A percentile compares a stretch with the other conserved stretches of the same genome.
phyloP scores from a whole-genome alignment of 2,113 vertebrate genomes.

The Eurystomus gularis region DNA sequence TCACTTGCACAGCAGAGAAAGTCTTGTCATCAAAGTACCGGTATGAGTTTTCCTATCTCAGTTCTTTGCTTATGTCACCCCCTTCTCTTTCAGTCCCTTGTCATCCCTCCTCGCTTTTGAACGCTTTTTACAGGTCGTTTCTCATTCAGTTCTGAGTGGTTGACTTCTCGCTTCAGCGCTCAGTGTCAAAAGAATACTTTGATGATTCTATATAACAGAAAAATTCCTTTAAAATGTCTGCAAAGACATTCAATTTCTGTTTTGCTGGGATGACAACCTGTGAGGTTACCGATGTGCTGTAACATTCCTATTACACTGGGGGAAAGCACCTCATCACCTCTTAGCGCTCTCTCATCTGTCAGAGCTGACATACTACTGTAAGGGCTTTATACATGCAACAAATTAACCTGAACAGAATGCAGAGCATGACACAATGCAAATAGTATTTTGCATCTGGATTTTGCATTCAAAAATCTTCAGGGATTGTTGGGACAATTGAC shows the following conservation, averaged over 20 bases:
- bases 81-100: background rate
- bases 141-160: background rate
- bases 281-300: background rate
- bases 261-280: background rate
- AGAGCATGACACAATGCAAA: background rate
- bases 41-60: background rate
- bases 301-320: background rate
- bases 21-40: fast-evolving
- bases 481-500: background rate
- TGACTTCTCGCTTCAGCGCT: background rate
- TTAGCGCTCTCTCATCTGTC: background rate
- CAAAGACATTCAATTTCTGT: background rate
- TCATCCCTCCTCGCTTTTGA: background rate
- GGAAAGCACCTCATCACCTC: background rate
- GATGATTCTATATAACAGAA: background rate
- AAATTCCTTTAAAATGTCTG: background rate
- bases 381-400: background rate
- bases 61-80: background rate
- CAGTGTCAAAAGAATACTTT: background rate
- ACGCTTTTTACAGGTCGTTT: background rate
- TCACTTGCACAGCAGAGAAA: background rate
- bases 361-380: background rate
- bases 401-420: background rate
- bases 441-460: background rate
- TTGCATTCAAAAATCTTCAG: background rate